These are phyloP conservation scores for Henricia sp. DNA, from an alignment of 53 echinoderm and acorn worm genomes.

Conservation along the genomic window DNA sequence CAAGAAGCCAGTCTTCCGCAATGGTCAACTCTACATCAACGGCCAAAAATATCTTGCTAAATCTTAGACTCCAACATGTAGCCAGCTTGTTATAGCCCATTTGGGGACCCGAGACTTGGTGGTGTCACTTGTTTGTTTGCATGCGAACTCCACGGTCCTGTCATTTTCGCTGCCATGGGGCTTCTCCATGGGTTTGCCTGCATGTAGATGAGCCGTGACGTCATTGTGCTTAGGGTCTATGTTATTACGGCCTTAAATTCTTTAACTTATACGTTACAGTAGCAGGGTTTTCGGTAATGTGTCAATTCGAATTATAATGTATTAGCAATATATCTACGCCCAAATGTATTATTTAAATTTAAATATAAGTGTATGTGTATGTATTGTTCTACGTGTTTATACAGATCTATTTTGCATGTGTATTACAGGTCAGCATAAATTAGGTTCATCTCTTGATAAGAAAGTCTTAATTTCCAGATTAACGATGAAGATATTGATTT, in stretches of 20 bases:
- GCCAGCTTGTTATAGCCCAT: neutral
- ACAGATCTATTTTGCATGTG: neutral
- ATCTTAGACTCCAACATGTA: neutral
- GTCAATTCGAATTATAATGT: too few species aligned
- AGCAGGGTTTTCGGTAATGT: too few species aligned
- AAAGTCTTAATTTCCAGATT: neutral
- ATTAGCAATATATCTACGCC: too few species aligned
- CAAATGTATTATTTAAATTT: too few species aligned
- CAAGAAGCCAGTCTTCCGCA: neutral
- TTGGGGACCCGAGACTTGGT: neutral
- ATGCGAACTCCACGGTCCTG: too few species aligned
- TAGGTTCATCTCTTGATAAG: neutral
- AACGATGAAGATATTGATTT: neutral
- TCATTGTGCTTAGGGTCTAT: too few species aligned
- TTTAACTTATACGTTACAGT: too few species aligned
- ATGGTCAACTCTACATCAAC: constrained; percentile 5
- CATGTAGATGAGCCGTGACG: neutral
- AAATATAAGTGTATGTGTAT: too few species aligned
- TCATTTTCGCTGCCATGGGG: too few species aligned
- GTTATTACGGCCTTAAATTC: too few species aligned
- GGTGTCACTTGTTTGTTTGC: neutral
- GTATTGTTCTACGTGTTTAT: too few species aligned
- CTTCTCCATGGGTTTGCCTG: neutral
- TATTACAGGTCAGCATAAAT: neutral
- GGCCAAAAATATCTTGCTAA: neutral